Evolutionary conservation across 2,113 vertebrate species (phyloP), one percentile per base, ranked within the genome.

Genomic region (Etheostoma spectabile): DNA sequence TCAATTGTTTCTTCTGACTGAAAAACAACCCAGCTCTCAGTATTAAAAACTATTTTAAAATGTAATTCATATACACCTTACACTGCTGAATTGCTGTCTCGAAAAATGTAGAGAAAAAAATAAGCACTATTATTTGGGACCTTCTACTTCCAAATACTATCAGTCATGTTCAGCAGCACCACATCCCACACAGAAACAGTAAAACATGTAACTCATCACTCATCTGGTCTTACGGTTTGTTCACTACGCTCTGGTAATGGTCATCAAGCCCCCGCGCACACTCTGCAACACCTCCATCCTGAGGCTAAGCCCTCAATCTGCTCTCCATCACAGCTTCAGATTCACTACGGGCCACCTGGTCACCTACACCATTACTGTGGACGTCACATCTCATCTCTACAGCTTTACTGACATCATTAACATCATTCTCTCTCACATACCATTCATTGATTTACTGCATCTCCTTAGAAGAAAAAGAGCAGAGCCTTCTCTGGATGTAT

Each of bases 351-450:
- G 56, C 59, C 70, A 53, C 35, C 55, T 73, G 67, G 27, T 73
- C 71, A 46, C 52, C 77, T 60, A 5, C 52, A 51, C 46, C 4
- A 71, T 79, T 65, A 80, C 55, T 16, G 65, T 33, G 27, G 78
- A 63, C 79, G 77, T 83, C 86, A 83, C 48, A 74, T 51, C 57
- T 82, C 59, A 64, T 82, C 69, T 71, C 2, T 27, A 14, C 67
- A 14, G 49, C 52, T 24, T 18, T 6, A 42, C 71, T 6, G 19
- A 72, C 82, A 64, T 72, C 55, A 77, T 78, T 60, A 19, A 76
- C 42, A 33, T 69, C 27, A 83, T 21, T 21, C 60, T 7, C 48
- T 45, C 71, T 48, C 56, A 8, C 60, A 62, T 52, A 53, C 65
- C 21, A 59, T 10, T 24, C 65, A 82, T 30, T 57, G 74, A 87